Evolutionary conservation across 1,140 invertebrate genomes (phyloP).

Genomic region (Temnothorax curvispinosus): DNA sequence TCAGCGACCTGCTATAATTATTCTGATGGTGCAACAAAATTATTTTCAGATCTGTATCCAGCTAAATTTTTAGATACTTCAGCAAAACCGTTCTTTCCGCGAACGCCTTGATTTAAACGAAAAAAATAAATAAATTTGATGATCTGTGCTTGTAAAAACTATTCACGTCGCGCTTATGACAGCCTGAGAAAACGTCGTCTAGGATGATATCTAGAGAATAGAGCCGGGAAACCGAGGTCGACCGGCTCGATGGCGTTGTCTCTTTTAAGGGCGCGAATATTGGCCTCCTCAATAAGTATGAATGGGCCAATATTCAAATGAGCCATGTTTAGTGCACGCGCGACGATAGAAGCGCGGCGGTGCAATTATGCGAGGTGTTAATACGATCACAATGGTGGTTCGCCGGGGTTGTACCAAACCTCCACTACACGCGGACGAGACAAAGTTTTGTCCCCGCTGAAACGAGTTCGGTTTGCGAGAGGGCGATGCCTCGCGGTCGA

Average conservation of each 20-base stretch:
- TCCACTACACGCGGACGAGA: slow-evolving; percentile 60
- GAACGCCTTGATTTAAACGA: background rate
- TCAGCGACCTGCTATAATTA: too few relatives aligned
- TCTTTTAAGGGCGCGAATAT: slow-evolving; percentile 77
- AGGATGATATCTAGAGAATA: slow-evolving; percentile 18
- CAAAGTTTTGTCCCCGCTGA: slow-evolving; percentile 77
- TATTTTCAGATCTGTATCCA: too few relatives aligned
- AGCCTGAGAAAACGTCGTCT: slow-evolving; percentile 80
- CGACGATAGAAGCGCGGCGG: slow-evolving; percentile 77
- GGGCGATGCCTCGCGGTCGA: background rate
- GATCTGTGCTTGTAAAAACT: background rate
- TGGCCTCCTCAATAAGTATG: slow-evolving; percentile 79
- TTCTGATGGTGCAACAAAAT: too few relatives aligned
- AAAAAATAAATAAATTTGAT: background rate
- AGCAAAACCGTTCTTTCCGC: too few relatives aligned
- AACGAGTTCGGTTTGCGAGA: slow-evolving; percentile 47
- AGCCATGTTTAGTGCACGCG: slow-evolving; percentile 80
- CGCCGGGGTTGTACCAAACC: slow-evolving; percentile 78
- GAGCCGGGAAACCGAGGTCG: slow-evolving; percentile 44
- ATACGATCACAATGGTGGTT: slow-evolving; percentile 82
- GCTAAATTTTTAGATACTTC: too few relatives aligned
- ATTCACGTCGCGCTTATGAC: slow-evolving; percentile 58
- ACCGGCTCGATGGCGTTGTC: slow-evolving; percentile 6
- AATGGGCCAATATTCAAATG: slow-evolving; percentile 84
- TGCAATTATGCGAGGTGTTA: slow-evolving; percentile 85